Conservation (phyloP, 1,140 invertebrate species). For the Papilio helenus region DNA sequence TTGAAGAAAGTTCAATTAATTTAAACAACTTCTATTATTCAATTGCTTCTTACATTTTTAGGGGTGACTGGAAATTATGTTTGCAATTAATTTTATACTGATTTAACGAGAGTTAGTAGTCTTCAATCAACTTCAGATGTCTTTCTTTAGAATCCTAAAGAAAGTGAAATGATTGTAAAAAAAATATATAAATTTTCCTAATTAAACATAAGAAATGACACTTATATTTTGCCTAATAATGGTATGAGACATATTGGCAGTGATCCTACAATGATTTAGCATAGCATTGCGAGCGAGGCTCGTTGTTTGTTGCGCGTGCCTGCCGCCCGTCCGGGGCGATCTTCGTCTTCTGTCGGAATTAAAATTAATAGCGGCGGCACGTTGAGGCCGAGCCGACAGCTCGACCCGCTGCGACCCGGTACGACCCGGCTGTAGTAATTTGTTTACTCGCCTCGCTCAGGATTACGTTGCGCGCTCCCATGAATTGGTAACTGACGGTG, state of each 20-base stretch:
- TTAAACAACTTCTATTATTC: too few species aligned
- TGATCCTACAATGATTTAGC: conserved; percentile 49
- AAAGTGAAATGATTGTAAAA: too few species aligned
- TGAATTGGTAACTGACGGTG: conserved; percentile 73
- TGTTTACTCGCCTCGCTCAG: conserved; percentile 76
- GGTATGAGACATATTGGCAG: not conserved
- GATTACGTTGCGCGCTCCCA: conserved; percentile 75
- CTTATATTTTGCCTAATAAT: not conserved
- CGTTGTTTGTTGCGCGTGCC: conserved; percentile 65
- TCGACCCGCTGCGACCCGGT: conserved; percentile 41
- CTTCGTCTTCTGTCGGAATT: conserved; percentile 73
- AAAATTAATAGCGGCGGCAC: conserved; percentile 78
- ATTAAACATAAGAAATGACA: not conserved
- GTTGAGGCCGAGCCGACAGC: conserved; percentile 55
- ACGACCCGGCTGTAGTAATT: conserved; percentile 67
- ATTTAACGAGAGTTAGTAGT: too few species aligned
- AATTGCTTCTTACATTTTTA: too few species aligned
- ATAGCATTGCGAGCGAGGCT: conserved; percentile 36
- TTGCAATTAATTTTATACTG: too few species aligned
- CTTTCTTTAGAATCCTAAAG: too few species aligned
- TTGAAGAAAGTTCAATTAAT: too few species aligned
- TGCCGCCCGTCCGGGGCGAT: conserved; percentile 68
- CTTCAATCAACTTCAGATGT: too few species aligned
- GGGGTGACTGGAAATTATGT: too few species aligned
- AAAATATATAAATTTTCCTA: too few species aligned